Evolutionary conservation across 2,113 vertebrate genomes (phyloP).

Genomic region (Mobula hypostoma): DNA sequence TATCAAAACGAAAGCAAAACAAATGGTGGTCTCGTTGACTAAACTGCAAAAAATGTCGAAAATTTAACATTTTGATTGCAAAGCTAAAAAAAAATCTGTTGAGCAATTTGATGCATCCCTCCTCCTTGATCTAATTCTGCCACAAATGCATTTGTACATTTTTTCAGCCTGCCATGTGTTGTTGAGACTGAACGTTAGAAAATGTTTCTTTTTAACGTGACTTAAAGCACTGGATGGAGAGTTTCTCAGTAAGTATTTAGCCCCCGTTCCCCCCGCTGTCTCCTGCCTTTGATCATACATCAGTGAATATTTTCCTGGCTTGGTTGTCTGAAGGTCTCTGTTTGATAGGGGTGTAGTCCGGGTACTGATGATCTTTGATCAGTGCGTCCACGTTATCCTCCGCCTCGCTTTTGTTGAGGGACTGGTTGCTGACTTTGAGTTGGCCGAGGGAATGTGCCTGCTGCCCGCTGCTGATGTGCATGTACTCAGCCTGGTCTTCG

Average conservation of each 20-base stretch:
- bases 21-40: neutral
- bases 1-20: neutral
- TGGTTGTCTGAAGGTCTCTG: conserved; percentile 62
- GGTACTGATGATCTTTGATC: conserved; percentile 61
- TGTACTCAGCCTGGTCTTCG: conserved; percentile 84
- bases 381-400: conserved; percentile 55
- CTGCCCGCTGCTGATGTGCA: conserved; percentile 85
- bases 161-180: neutral
- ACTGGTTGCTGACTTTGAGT: conserved; percentile 69
- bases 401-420: conserved; percentile 74
- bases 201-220: neutral
- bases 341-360: conserved; percentile 71
- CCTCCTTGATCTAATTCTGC: neutral
- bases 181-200: neutral
- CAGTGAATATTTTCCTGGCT: conserved; percentile 68
- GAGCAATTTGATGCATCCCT: neutral
- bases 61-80: neutral
- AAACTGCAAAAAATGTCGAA: neutral
- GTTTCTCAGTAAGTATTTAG: neutral
- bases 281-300: conserved; percentile 63
- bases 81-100: neutral
- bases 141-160: conserved; percentile 5
- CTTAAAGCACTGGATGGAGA: neutral
- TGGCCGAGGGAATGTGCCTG: conserved; percentile 72
- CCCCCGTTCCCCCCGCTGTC: neutral